phyloP scores from a whole-genome alignment of 35 echinoderm and acorn worm genomes.

The Hemicentrotus pulcherrimus region DNA sequence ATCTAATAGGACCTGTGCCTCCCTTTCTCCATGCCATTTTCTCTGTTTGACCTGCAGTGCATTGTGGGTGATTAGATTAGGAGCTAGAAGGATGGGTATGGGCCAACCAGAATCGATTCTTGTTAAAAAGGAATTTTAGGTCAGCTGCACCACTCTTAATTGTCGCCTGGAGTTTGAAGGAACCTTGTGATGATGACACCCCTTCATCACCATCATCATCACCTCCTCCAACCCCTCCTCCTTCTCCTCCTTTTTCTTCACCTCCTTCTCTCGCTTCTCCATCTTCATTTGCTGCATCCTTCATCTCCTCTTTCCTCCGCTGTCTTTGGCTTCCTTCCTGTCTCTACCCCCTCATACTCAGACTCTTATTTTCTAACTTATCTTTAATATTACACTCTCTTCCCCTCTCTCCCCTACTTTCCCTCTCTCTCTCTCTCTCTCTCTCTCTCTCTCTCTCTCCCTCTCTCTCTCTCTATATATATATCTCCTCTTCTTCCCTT shows the following conservation, averaged over 20 bases:
- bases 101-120: conserved; percentile 1
- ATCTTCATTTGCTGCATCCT: not conserved
- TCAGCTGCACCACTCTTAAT: not conserved
- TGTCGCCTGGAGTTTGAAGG: conserved; percentile 8
- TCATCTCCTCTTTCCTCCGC: not conserved
- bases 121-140: conserved; percentile 19
- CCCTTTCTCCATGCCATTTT: not conserved
- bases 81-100: conserved; percentile 7
- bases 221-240: not conserved
- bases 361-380: no score
- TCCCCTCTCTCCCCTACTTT: not conserved
- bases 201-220: not conserved
- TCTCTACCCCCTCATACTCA: not conserved
- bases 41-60: not conserved
- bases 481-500: not conserved
- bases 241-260: not conserved
- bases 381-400: no score
- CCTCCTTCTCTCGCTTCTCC: no score
- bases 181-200: not conserved
- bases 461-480: not conserved
- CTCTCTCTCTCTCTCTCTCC: not conserved
- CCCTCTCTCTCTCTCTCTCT: not conserved
- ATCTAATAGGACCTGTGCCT: not conserved
- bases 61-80: conserved; percentile 12
- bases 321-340: not conserved